Base-by-base conservation (phyloP, 2,888 invertebrate species). In the Seira musarum region DNA sequence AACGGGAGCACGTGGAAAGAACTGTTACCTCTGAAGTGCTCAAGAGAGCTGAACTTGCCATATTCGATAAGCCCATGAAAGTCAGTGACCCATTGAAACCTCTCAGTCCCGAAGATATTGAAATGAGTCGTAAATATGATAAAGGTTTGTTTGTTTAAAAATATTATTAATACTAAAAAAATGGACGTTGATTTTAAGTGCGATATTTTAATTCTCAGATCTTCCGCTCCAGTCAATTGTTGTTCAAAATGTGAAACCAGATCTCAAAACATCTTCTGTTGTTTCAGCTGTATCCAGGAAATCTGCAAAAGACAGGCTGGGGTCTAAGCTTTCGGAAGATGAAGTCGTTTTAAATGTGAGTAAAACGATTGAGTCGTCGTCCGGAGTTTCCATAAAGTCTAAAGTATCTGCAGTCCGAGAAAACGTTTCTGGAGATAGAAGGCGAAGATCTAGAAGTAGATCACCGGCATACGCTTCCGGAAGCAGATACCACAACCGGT, bases 11-110 rank as follows among this genome's bases (percentile, higher is more conserved):
- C 6, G 17, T 87, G 83, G 67, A 88, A 60, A 94, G 94, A 89
- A 93, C 93, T 57, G 90, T 93, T 0, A 96, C 96, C 0, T 94
- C 94, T 21, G 96, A 96, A 89, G 95, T 97, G 2, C 90, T 97
- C 68, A 96, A 96, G 88, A 91, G 96, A 85, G 96, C 97, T 1
- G 96, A 97, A 90, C 96, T 96, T 88, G 96, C 95, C 0, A 94
- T 97, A 86, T 95, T 96, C 88, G 94, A 96, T 60, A 95, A 96
- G 89, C 95, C 95, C 0, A 94, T 95, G 61, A 95, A 93, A 87
- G 94, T 95, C 0, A 2, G 67, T 0, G 79, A 80, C 0, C 19
- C 65, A 17, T 10, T 49, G 17, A 66, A 72, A 72, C 21, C 25
- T 8, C 22, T 57, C 13, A 22, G 24, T 61, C 61, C 60, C 1